These are phyloP conservation scores for Mizuhopecten yessoensis DNA, from an alignment of 1,140 invertebrate genomes.

Conservation along the genomic window DNA sequence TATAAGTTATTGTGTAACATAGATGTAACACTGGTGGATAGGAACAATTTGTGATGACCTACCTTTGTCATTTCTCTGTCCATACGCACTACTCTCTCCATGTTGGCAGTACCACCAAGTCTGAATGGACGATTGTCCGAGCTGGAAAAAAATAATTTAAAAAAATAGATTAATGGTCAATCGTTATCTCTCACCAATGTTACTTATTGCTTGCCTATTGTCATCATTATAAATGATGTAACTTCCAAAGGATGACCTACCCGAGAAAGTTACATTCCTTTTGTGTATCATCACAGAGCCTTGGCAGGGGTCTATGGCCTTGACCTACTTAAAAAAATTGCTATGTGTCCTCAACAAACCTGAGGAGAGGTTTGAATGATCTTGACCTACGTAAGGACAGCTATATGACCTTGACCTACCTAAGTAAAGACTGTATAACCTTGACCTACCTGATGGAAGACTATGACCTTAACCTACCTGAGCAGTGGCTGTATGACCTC, in stretches of 20 bases:
- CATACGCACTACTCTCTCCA: constrained; percentile 81
- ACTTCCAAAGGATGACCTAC: neutral
- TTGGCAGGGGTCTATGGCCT: neutral
- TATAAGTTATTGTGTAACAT: too few relatives aligned
- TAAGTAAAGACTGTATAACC: neutral
- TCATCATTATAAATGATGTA: too few relatives aligned
- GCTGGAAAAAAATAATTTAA: constrained; percentile 64
- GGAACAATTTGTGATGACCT: constrained; percentile 35
- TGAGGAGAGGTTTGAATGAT: neutral
- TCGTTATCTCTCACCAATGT: neutral
- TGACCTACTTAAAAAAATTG: neutral
- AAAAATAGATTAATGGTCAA: neutral
- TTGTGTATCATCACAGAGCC: neutral
- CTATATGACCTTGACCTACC: neutral
- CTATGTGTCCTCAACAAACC: neutral
- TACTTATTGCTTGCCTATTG: neutral
- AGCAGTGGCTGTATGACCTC: constrained; percentile 82
- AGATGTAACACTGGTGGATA: too few relatives aligned
- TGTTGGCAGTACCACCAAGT: constrained; percentile 76
- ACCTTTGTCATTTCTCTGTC: constrained; percentile 82
- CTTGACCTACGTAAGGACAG: neutral
- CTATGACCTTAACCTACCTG: constrained; percentile 69
- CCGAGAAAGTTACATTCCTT: neutral
- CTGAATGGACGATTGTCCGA: constrained; percentile 81
- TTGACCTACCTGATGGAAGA: neutral